Conservation (phyloP, 2,113 vertebrate species). For the Centropus unirufus region DNA sequence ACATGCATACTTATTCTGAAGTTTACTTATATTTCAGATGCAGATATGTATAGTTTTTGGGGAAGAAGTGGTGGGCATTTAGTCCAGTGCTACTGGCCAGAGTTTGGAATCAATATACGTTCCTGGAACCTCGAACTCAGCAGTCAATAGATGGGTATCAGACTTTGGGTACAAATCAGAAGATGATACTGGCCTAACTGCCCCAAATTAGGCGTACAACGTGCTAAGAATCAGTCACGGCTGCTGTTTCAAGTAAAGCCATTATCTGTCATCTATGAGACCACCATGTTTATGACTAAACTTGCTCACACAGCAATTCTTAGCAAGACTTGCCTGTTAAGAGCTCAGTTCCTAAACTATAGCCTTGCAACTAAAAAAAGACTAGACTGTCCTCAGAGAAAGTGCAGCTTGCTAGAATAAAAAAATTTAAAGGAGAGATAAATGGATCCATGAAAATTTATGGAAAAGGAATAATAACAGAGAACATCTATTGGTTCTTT, state of each 20-base stretch:
- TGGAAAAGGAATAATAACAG: not conserved
- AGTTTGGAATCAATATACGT: not conserved
- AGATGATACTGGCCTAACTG: not conserved
- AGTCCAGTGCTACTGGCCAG: not conserved
- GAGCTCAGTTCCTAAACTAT: not conserved
- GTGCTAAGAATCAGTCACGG: not conserved
- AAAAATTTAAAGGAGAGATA: not conserved
- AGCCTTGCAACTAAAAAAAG: not conserved
- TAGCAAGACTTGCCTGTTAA: not conserved
- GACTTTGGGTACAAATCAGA: not conserved
- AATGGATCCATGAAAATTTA: not conserved
- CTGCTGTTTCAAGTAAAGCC: not conserved
- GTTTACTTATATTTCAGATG: not conserved
- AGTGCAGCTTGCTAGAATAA: not conserved
- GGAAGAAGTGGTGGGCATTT: not conserved
- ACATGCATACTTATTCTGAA: not conserved
- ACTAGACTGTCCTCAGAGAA: not conserved
- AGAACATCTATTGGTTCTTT: not conserved
- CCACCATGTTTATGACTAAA: not conserved
- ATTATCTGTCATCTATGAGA: not conserved
- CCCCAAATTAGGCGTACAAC: not conserved
- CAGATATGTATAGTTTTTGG: not conserved
- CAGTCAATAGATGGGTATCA: not conserved
- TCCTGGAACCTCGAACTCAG: not conserved
- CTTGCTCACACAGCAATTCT: not conserved